A percentile compares a stretch with the other conserved stretches of the same genome.
Evolutionary conservation across 2,888 invertebrate species (phyloP).

Genomic region (Gastracanthus pulcherrimus): DNA sequence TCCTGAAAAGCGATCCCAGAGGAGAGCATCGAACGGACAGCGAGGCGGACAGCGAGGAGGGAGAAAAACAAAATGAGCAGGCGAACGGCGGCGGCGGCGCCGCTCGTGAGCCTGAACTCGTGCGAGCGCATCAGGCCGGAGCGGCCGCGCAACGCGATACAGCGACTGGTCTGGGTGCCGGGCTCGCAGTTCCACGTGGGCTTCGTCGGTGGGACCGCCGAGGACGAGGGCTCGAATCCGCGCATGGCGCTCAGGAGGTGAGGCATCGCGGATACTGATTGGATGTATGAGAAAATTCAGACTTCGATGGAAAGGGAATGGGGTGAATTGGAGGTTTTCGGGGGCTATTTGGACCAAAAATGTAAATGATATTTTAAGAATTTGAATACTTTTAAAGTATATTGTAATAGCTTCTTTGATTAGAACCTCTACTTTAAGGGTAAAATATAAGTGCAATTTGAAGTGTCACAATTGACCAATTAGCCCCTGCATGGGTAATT

Average conservation of each 20-base stretch:
- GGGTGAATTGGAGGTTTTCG: no score
- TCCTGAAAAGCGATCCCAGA: conserved; percentile 11
- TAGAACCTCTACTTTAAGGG: no score
- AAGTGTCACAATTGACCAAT: no score
- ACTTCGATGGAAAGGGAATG: no score
- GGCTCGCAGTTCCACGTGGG: conserved; percentile 69
- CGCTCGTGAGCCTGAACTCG: conserved; percentile 67
- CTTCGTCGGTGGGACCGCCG: conserved; percentile 64
- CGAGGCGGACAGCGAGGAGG: no score
- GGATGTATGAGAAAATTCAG: not conserved
- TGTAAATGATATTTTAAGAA: no score
- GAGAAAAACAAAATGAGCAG: conserved; percentile 67
- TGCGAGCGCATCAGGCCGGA: conserved; percentile 74
- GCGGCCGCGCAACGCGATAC: conserved; percentile 72
- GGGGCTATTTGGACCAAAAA: no score
- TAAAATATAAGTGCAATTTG: no score
- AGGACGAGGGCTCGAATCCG: conserved; percentile 72
- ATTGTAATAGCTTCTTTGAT: no score
- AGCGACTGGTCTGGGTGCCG: conserved; percentile 71
- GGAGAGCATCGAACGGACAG: not conserved
- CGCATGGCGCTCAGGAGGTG: conserved; percentile 73
- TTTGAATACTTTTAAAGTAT: no score
- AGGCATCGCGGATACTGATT: conserved; percentile 6
- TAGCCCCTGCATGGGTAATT: no score
- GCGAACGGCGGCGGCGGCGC: conserved; percentile 61